A percentile compares a stretch with the other conserved stretches of the same genome.
Evolutionary conservation across 1,140 invertebrate genomes (phyloP).

Genomic region (Brachionus paranguensis): DNA sequence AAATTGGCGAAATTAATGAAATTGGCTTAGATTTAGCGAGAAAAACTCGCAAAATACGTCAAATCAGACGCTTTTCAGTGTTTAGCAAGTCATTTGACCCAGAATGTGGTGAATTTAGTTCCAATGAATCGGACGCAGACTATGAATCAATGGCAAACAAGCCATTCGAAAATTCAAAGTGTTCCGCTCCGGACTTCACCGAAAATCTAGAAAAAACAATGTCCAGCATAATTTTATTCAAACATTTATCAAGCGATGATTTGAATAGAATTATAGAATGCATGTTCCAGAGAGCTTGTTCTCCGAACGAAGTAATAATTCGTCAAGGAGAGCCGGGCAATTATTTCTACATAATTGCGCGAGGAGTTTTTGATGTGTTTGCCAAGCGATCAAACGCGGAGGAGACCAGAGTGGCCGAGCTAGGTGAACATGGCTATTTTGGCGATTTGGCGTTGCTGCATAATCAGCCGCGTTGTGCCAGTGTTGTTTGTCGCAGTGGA

Average conservation of each 20-base stretch:
- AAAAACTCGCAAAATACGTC: background rate
- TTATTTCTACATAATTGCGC: constrained; percentile 16
- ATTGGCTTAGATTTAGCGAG: background rate
- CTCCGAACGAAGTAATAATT: constrained; percentile 77
- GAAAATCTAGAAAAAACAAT: background rate
- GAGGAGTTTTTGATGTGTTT: constrained; percentile 59
- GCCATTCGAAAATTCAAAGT: background rate
- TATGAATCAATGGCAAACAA: background rate
- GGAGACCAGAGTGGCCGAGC: constrained; percentile 57
- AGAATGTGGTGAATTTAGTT: background rate
- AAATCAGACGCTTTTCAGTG: background rate
- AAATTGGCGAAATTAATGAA: background rate
- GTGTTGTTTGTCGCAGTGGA: constrained; percentile 60
- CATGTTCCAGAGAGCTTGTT: constrained; percentile 82
- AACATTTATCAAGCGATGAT: background rate
- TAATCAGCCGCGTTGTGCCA: constrained; percentile 89
- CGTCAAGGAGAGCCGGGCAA: constrained; percentile 62
- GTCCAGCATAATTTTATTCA: background rate
- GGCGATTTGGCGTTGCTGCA: constrained; percentile 88
- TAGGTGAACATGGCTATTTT: constrained; percentile 78
- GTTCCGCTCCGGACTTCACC: background rate
- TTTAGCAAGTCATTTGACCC: constrained; percentile 23
- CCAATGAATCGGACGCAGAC: background rate
- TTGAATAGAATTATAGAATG: constrained; percentile 78
- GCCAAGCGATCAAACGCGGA: constrained; percentile 50